Conservation (phyloP, 2,113 vertebrate species). For the Dendrocopos noguchii region DNA sequence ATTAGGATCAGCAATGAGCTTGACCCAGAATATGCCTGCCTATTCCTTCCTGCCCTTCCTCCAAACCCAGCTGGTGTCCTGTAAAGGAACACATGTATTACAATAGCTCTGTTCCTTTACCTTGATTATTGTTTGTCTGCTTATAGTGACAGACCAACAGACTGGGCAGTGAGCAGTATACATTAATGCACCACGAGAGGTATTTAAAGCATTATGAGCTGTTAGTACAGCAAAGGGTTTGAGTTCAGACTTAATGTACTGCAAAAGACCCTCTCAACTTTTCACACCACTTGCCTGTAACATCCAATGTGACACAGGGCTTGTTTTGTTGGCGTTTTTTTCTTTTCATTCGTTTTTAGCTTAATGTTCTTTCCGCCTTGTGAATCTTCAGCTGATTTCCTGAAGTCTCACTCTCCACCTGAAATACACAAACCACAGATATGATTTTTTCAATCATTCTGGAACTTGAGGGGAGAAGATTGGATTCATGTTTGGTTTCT, state of each 20-base stretch:
- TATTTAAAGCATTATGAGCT: not conserved
- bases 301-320: accelerated
- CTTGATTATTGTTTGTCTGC: not conserved
- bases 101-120: not conserved
- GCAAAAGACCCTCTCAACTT: not conserved
- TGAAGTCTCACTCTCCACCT: not conserved
- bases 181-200: not conserved
- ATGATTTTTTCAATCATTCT: not conserved
- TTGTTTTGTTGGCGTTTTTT: too few relatives aligned
- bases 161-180: not conserved
- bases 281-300: not conserved
- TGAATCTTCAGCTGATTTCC: not conserved
- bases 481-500: not conserved
- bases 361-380: not conserved
- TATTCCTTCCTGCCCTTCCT: not conserved
- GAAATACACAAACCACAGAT: not conserved
- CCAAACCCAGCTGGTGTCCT: not conserved
- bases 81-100: not conserved
- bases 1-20: not conserved
- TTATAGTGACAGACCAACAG: not conserved
- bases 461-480: not conserved
- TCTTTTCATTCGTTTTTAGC: not conserved
- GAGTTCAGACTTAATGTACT: not conserved
- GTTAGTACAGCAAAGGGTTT: not conserved
- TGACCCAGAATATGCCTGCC: not conserved